Evolutionary conservation across 2,797 vertebrate species (phyloP).

Genomic region (Dendrocincla tyrannina): DNA sequence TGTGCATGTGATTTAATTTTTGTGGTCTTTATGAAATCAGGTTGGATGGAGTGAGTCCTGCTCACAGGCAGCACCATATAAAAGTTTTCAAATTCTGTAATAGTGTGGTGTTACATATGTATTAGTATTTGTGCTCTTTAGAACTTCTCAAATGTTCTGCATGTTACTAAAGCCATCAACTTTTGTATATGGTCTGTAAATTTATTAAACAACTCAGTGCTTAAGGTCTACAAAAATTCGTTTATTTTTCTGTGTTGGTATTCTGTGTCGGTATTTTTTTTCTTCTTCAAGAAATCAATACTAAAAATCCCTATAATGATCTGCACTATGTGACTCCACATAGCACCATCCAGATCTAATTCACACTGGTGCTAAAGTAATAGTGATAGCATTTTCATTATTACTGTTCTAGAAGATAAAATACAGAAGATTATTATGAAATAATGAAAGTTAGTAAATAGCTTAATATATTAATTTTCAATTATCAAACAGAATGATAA

Average conservation of each 20-base stretch:
- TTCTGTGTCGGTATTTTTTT: background rate
- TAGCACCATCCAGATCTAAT: background rate
- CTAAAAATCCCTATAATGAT: accelerated
- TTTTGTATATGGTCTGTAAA: background rate
- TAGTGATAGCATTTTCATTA: background rate
- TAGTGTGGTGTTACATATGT: background rate
- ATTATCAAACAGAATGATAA: background rate
- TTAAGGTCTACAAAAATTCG: background rate
- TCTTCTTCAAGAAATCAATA: background rate
- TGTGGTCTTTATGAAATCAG: background rate
- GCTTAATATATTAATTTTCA: background rate
- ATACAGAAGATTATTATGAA: background rate
- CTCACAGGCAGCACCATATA: background rate
- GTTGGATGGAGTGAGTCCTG: background rate
- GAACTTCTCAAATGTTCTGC: background rate
- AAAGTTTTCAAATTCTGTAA: background rate
- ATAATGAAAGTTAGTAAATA: background rate
- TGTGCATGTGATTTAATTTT: background rate
- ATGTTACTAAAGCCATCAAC: background rate
- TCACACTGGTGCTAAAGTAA: background rate
- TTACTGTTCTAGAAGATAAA: background rate
- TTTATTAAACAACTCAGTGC: background rate
- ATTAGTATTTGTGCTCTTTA: background rate
- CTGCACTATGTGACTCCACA: background rate
- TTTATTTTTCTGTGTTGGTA: background rate